These are phyloP conservation scores for Calliopsis andreniformis DNA, from an alignment of 1,140 invertebrate species.

Conservation along the genomic window DNA sequence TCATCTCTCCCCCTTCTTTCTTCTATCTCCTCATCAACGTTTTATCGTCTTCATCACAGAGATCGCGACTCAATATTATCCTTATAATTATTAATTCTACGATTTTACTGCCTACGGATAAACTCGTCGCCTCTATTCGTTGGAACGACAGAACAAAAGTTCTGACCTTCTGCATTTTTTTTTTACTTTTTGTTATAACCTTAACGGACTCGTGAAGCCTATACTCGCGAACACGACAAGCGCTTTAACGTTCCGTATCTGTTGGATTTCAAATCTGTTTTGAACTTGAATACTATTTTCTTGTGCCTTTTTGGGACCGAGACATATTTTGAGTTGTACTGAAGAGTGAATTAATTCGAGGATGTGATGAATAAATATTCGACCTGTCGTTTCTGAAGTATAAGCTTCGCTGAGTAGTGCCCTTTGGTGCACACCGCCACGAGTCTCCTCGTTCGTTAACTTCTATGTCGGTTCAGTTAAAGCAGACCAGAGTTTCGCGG, in stretches of 20 bases:
- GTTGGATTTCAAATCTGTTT: neutral
- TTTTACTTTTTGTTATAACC: constrained; percentile 26
- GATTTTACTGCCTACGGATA: constrained; percentile 46
- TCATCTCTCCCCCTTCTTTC: neutral
- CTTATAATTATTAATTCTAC: constrained; percentile 43
- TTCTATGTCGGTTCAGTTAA: constrained; percentile 44
- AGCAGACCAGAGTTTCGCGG: constrained; percentile 60
- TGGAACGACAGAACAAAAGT: constrained; percentile 44
- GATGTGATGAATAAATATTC: neutral
- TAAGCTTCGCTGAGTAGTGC: constrained; percentile 4
- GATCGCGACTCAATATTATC: constrained; percentile 55
- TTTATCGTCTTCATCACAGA: constrained; percentile 47
- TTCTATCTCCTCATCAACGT: neutral
- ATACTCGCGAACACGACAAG: neutral
- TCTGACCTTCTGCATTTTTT: constrained; percentile 13
- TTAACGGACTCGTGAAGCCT: constrained; percentile 5
- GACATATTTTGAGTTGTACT: neutral
- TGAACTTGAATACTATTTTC: neutral
- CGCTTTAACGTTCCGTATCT: too few species aligned
- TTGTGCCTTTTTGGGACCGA: too few species aligned
- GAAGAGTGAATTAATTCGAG: neutral
- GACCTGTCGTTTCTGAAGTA: constrained; percentile 1
- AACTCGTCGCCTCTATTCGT: constrained; percentile 34
- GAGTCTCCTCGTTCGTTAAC: neutral
- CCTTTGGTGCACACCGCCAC: neutral